Percentiles rank a stretch among this genome's conserved stretches.
Conservation (phyloP, 1,140 invertebrate genomes). For the Bombus difficillimus region DNA sequence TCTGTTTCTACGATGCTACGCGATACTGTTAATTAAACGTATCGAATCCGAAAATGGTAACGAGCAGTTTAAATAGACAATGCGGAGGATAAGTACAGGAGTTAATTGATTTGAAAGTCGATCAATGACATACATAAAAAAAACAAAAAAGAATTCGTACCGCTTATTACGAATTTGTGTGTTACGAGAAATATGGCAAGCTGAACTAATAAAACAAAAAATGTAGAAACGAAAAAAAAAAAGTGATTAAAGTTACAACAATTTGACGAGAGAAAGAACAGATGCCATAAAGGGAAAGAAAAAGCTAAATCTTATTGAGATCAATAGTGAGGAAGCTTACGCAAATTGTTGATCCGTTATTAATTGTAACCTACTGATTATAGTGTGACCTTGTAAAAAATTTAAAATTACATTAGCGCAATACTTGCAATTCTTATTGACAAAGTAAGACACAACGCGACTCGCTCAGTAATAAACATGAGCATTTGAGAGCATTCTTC, state of each 20-base stretch:
- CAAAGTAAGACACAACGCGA: constrained; percentile 74
- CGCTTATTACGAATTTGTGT: not conserved
- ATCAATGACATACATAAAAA: not conserved
- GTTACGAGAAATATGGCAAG: not conserved
- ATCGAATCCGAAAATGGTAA: constrained; percentile 38
- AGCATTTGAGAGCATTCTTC: constrained; percentile 77
- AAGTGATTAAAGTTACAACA: not conserved
- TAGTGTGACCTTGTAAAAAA: constrained; percentile 54
- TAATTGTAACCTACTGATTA: constrained; percentile 65
- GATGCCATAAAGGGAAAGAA: constrained; percentile 25
- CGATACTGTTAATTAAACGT: constrained; percentile 20
- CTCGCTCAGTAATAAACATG: constrained; percentile 77
- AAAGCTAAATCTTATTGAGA: constrained; percentile 58
- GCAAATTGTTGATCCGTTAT: constrained; percentile 58
- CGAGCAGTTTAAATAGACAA: constrained; percentile 32
- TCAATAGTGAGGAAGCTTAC: constrained; percentile 61
- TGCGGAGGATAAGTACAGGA: constrained; percentile 34
- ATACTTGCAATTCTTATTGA: constrained; percentile 65
- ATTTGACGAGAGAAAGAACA: constrained; percentile 44
- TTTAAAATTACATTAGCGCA: constrained; percentile 67
- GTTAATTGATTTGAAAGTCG: constrained; percentile 31
- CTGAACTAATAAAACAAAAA: not conserved
- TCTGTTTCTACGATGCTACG: constrained; percentile 33
- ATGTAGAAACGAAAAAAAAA: not conserved
- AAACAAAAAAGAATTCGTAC: not conserved